Evolutionary conservation across 2,113 vertebrate genomes (phyloP).

Genomic region (Larimichthys polyactis): DNA sequence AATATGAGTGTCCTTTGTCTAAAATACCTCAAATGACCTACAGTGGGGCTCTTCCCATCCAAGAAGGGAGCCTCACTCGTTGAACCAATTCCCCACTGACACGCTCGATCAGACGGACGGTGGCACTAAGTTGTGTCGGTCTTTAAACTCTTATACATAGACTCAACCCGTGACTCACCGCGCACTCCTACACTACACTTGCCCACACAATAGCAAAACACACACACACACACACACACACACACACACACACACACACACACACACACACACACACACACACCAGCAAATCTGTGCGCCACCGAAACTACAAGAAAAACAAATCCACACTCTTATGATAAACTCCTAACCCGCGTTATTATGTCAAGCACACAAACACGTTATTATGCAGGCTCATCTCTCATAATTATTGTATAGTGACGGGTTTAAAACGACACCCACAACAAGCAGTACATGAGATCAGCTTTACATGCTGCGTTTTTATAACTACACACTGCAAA

Average conservation of each 20-base stretch:
- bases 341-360: not conserved
- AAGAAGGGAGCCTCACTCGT: not conserved
- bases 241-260: slow-evolving; percentile 17
- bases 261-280: not conserved
- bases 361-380: not conserved
- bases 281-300: slow-evolving; percentile 43
- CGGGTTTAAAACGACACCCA: not conserved
- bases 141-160: slow-evolving; percentile 28
- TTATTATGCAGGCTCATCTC: not conserved
- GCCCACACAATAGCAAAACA: slow-evolving; percentile 28
- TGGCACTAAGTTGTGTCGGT: slow-evolving; percentile 40
- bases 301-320: slow-evolving; percentile 28
- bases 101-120: not conserved
- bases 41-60: not conserved
- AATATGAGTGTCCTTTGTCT: slow-evolving; percentile 1
- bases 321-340: not conserved
- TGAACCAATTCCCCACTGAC: slow-evolving; percentile 4
- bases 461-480: not conserved
- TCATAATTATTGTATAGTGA: not conserved
- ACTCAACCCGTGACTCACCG: slow-evolving; percentile 65
- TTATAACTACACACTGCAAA: not conserved
- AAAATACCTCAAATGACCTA: slow-evolving; percentile 41
- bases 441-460: not conserved
- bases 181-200: slow-evolving; percentile 42
- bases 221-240: not conserved